Percentiles rank a stretch among this genome's conserved stretches.
phyloP scores from a whole-genome alignment of 64 coral and sea anemone genomes.

The Montipora capricornis region DNA sequence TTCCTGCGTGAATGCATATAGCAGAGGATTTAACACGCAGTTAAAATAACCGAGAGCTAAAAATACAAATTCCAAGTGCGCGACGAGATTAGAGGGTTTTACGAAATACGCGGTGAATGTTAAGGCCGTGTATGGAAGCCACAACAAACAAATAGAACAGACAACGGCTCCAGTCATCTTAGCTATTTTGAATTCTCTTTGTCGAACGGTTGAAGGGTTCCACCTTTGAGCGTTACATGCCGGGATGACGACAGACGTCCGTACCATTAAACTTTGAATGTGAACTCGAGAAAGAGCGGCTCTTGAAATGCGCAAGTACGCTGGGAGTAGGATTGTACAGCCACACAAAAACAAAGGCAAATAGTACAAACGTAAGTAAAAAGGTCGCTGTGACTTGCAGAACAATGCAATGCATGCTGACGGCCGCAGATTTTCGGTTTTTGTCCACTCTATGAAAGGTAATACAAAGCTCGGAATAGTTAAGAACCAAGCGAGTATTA shows the following conservation, averaged over 20 bases:
- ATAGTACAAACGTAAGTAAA: conserved; percentile 74
- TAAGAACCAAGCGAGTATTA: conserved; percentile 65
- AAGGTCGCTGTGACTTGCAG: conserved; percentile 16
- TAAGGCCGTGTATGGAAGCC: conserved; percentile 88
- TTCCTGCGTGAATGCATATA: conserved; percentile 92
- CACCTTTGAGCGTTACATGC: conserved; percentile 6
- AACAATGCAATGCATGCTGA: conserved; percentile 43
- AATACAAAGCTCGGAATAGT: conserved; percentile 17
- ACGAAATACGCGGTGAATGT: conserved; percentile 72
- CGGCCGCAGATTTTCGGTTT: not conserved
- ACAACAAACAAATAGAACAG: conserved; percentile 81
- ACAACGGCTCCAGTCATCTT: conserved; percentile 92
- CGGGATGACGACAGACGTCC: conserved; percentile 68
- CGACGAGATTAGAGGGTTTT: conserved; percentile 20
- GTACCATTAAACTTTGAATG: conserved; percentile 69
- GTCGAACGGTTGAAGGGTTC: conserved; percentile 33
- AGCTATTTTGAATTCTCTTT: conserved; percentile 86
- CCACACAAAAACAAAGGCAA: conserved; percentile 68
- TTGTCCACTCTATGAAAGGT: conserved; percentile 77
- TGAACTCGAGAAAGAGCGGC: conserved; percentile 82
- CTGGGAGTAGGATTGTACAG: conserved; percentile 63
- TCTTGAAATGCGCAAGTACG: conserved; percentile 91
- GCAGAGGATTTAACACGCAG: conserved; percentile 80
- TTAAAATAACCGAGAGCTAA: conserved; percentile 86
- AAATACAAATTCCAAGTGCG: conserved; percentile 70